Evolutionary conservation across 1,140 invertebrate species (phyloP), one percentile per base, ranked within the genome.

Genomic region (Ips typographus): DNA sequence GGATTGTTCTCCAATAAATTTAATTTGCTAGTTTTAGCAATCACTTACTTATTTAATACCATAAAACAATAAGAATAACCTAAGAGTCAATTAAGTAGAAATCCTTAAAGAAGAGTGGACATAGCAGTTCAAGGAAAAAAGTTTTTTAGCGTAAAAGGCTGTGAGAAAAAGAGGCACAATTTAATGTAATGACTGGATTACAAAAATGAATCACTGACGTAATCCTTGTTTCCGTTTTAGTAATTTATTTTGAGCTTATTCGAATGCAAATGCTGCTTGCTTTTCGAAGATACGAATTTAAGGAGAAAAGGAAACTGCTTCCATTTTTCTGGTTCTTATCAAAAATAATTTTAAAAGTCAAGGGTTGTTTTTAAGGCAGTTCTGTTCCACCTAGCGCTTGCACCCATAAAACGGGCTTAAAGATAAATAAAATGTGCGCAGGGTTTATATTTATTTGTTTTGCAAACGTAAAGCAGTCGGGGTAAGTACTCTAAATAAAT

Each of bases 401-500:
- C 8, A 38, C 36, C 47, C 65, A 60, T 67, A 67, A 67, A 67
- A 52, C 39, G 8, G 38, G 65, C 57, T 42, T 67, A 67, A 67
- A 67, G 60, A 58, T 67, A 67, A 67, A 67, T 67, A 67, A 67
- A 67, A 67, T 4, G 22, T 22, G 56, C 57, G 39, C 65, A 42
- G 52, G 59, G 59, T 67, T 59, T 67, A 67, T 67, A 67, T 67
- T 67, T 67, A 67, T 67, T 59, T 67, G 43, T 60, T 67, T 39
- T 49, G 65, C 41, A 59, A 67, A 51, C 56, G 57, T 67, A 59
- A 67, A 67, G 49, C 65, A 59, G 65, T 67, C 57, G 22, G 44
- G 56, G 53, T 67, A 67, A 67, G 44, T 51, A 49, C 65, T 67
- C 60, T 59, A 67, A 67, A 67, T 67, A 67, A 59, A 67, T 67